phyloP scores from a whole-genome alignment of 2,797 vertebrate species.

The Otolemur crassicaudatus region DNA sequence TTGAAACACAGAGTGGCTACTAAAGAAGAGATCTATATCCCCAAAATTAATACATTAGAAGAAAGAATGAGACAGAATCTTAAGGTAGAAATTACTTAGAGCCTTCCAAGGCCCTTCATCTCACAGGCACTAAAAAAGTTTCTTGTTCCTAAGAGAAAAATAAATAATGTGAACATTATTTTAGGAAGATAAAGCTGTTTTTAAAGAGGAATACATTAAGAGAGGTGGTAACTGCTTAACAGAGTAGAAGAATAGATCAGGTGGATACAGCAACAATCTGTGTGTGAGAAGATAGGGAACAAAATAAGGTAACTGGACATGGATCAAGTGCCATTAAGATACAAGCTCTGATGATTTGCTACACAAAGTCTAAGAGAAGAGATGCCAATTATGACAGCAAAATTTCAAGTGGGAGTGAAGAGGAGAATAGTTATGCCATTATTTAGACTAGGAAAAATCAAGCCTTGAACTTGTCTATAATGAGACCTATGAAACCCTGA shows the following conservation, averaged over 20 bases:
- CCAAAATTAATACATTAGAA: neutral
- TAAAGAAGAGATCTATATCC: neutral
- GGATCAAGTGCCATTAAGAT: neutral
- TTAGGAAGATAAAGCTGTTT: neutral
- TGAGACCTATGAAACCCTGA: too few relatives aligned
- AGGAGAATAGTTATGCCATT: neutral
- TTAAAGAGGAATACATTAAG: neutral
- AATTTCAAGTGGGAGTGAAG: neutral
- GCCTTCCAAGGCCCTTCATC: constrained; percentile 3
- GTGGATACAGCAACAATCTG: neutral
- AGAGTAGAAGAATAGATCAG: neutral
- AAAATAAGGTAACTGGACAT: neutral
- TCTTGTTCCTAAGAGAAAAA: constrained; percentile 26
- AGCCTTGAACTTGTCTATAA: neutral
- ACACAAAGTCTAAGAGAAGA: neutral
- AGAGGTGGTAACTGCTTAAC: neutral
- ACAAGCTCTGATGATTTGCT: neutral
- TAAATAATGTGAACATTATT: neutral
- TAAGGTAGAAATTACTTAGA: neutral
- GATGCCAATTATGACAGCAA: neutral
- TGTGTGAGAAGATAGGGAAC: neutral
- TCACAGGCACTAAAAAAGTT: constrained; percentile 3
- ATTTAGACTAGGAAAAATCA: neutral
- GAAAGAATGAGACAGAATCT: constrained; percentile 39
- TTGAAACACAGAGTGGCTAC: neutral